These are phyloP conservation scores for Prionailurus bengalensis DNA, from an alignment of 2,113 vertebrate species.

Conservation along the genomic window DNA sequence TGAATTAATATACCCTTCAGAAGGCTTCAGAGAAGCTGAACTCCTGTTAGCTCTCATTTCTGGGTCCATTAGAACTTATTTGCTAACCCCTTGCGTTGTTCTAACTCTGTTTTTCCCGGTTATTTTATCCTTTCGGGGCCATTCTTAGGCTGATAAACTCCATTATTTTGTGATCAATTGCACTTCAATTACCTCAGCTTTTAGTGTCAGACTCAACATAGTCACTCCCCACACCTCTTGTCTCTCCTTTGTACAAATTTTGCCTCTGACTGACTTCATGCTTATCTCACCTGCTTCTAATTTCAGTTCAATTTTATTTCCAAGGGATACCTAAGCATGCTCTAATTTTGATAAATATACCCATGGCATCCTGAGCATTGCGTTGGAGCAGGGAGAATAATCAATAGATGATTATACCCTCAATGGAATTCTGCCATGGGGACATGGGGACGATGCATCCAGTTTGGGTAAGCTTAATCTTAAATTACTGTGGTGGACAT, in stretches of 20 bases:
- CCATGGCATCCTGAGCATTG: not conserved
- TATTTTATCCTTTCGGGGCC: slow-evolving; percentile 60
- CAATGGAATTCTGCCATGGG: not conserved
- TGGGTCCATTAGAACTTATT: slow-evolving; percentile 59
- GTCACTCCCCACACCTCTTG: not conserved
- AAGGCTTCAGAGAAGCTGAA: slow-evolving; percentile 51
- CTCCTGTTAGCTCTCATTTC: slow-evolving; percentile 56
- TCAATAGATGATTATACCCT: not conserved
- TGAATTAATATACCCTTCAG: slow-evolving; percentile 71
- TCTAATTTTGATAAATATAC: slow-evolving; percentile 45
- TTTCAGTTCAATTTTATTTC: slow-evolving; percentile 34
- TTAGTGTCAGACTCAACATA: slow-evolving; percentile 52
- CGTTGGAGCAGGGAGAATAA: not conserved
- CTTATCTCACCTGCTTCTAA: slow-evolving; percentile 35
- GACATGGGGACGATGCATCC: rapidly evolving
- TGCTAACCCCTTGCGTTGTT: not conserved
- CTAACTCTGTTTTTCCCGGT: slow-evolving; percentile 26
- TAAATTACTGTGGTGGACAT: not conserved
- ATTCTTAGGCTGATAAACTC: slow-evolving; percentile 43
- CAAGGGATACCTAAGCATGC: not conserved
- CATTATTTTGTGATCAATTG: slow-evolving; percentile 69
- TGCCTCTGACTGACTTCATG: not conserved
- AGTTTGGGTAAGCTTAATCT: not conserved
- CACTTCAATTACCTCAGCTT: slow-evolving; percentile 65
- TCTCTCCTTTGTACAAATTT: slow-evolving; percentile 2